These are phyloP conservation scores for Physeter macrocephalus DNA, from an alignment of 2,113 vertebrate species.

Conservation along the genomic window DNA sequence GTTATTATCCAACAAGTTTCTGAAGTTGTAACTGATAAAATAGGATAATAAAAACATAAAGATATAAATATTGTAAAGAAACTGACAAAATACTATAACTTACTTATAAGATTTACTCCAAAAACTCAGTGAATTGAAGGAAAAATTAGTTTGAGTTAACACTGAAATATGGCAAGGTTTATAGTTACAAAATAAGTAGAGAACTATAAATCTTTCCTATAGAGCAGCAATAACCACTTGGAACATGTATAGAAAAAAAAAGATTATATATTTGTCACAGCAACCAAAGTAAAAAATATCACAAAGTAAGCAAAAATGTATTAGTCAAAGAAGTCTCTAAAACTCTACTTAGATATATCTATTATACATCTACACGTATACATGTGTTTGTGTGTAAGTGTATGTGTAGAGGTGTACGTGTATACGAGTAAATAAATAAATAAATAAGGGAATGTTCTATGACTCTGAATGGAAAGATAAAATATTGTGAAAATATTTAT, in stretches of 20 bases:
- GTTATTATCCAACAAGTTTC: constrained; percentile 7
- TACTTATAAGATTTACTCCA: neutral
- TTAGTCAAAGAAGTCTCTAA: neutral
- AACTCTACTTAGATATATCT: neutral
- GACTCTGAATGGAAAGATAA: neutral
- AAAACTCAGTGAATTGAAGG: neutral
- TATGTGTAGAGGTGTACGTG: neutral
- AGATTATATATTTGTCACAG: neutral
- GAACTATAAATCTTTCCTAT: neutral
- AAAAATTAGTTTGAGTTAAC: neutral
- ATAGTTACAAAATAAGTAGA: neutral
- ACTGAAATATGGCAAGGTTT: neutral
- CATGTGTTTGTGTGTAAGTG: neutral
- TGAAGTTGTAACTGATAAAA: neutral
- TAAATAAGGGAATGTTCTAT: neutral
- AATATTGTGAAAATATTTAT: neutral
- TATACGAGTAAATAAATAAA: neutral
- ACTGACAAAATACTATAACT: neutral
- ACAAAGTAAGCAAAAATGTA: neutral
- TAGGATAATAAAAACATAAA: neutral
- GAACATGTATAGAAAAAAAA: neutral
- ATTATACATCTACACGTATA: neutral
- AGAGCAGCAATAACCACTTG: neutral
- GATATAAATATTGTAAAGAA: neutral
- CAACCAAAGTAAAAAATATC: neutral